Evolutionary conservation across 2,113 vertebrate genomes (phyloP).

Genomic region (Gyps fulvus): DNA sequence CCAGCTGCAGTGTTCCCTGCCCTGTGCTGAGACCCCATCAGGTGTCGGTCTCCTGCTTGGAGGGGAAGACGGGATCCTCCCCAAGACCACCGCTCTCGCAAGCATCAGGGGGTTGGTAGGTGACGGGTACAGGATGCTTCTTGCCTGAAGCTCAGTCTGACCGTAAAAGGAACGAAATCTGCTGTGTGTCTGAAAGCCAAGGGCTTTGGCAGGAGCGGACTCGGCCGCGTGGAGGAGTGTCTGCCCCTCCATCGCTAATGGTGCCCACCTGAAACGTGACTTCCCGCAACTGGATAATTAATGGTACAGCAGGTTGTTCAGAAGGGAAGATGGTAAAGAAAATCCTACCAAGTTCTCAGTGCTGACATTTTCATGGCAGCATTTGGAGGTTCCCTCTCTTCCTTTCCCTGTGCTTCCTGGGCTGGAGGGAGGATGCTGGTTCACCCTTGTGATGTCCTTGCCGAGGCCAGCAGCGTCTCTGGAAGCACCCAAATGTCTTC

Average conservation of each 20-base stretch:
- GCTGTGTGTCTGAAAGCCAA: background rate
- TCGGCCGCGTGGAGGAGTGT: accelerated
- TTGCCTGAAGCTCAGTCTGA: background rate
- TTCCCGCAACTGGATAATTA: background rate
- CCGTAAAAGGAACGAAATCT: background rate
- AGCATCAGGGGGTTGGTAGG: too few species aligned
- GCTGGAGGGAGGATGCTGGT: background rate
- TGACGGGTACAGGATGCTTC: background rate
- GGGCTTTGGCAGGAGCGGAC: background rate
- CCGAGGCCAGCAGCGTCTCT: background rate
- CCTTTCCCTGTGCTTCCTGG: background rate
- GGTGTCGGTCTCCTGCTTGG: background rate
- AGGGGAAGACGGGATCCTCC: background rate
- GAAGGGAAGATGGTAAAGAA: background rate
- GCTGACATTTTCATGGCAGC: background rate
- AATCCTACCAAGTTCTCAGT: background rate
- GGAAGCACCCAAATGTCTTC: background rate
- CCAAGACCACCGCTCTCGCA: background rate
- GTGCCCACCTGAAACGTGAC: background rate
- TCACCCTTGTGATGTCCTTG: background rate
- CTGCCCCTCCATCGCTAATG: accelerated
- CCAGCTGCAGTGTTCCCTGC: background rate
- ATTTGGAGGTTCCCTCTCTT: background rate
- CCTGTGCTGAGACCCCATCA: background rate
- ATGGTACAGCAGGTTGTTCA: background rate